phyloP scores from a whole-genome alignment of 1,140 invertebrate genomes.

The Platorchestia sp. region DNA sequence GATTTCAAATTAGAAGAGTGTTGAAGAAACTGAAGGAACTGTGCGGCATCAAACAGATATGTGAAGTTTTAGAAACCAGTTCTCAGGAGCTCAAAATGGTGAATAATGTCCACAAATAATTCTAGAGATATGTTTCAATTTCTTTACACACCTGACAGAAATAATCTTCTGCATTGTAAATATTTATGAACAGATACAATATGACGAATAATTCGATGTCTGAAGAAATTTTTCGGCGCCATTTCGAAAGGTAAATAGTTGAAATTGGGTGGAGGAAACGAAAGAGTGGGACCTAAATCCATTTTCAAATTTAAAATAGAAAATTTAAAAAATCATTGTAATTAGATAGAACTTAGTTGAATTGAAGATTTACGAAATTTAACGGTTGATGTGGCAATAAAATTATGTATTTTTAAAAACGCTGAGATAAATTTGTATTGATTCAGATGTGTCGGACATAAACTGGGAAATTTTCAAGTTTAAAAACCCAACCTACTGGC shows the following conservation, averaged over 20 bases:
- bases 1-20: not conserved
- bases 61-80: not conserved
- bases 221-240: not conserved
- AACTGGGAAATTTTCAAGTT: not conserved
- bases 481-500: not conserved
- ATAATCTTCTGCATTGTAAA: not conserved
- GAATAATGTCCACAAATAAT: not conserved
- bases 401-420: not conserved
- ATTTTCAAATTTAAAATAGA: not conserved
- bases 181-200: not conserved
- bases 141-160: not conserved
- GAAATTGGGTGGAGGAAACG: not conserved
- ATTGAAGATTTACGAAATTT: not conserved
- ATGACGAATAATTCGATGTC: not conserved
- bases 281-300: not conserved
- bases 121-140: not conserved
- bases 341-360: not conserved
- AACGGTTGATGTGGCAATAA: not conserved
- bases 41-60: not conserved
- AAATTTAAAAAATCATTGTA: not conserved
- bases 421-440: not conserved
- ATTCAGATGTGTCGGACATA: not conserved
- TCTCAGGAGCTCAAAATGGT: not conserved
- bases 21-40: not conserved
- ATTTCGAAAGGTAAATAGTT: not conserved